A percentile compares a stretch with the other conserved stretches of the same genome.
Conservation (phyloP, 2,113 vertebrate species). For the Aegithalos caudatus region DNA sequence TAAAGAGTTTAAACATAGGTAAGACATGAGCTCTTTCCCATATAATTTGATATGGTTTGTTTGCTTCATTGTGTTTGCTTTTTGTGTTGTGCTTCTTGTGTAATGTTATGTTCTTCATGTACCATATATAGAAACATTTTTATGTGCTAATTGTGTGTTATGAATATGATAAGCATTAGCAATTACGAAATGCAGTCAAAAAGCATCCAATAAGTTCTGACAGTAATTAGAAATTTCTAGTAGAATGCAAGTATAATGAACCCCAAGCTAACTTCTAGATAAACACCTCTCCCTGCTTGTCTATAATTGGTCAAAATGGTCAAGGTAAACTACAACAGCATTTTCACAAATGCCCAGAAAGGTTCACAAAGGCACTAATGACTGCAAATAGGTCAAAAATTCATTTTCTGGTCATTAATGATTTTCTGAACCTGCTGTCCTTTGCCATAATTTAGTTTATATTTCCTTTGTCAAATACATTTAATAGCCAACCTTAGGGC, state of each 20-base stretch:
- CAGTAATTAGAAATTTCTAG: slow-evolving; percentile 77
- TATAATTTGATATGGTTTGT: slow-evolving; percentile 76
- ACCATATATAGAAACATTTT: slow-evolving; percentile 76
- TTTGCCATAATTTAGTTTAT: slow-evolving; percentile 42
- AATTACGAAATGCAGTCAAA: slow-evolving; percentile 77
- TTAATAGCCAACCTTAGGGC: slow-evolving; percentile 31
- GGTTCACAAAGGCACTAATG: slow-evolving; percentile 76
- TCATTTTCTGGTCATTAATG: slow-evolving; percentile 75
- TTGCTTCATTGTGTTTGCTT: slow-evolving; percentile 77
- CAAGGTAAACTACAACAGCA: slow-evolving; percentile 69
- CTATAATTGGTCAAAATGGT: slow-evolving; percentile 73
- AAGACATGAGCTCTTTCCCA: slow-evolving; percentile 79
- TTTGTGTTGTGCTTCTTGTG: slow-evolving; percentile 76
- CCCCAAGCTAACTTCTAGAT: slow-evolving; percentile 62
- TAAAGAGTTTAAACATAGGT: slow-evolving; percentile 99
- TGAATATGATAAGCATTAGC: slow-evolving; percentile 76
- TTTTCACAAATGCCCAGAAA: slow-evolving; percentile 67
- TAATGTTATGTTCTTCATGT: slow-evolving; percentile 75
- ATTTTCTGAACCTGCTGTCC: slow-evolving; percentile 63
- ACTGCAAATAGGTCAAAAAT: slow-evolving; percentile 76
- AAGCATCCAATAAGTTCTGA: slow-evolving; percentile 76
- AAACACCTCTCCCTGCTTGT: slow-evolving; percentile 35
- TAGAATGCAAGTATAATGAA: slow-evolving; percentile 73
- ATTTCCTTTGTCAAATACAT: background rate
- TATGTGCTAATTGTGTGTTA: slow-evolving; percentile 80